Conservation (phyloP, 2,113 vertebrate species). For the Monopterus albus region DNA sequence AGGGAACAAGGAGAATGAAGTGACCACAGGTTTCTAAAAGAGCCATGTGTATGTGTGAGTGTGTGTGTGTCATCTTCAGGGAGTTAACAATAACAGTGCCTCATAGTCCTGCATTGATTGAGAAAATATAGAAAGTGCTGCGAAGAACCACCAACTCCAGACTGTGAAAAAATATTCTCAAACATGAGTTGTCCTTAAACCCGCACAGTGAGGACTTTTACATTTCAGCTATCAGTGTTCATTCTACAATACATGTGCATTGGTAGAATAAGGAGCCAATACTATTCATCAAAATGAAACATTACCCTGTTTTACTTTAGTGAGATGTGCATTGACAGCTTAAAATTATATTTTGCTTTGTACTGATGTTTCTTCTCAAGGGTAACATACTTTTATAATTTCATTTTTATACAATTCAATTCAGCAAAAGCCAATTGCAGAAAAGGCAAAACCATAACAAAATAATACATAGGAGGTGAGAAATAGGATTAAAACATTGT, state of each 20-base stretch:
- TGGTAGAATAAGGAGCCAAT: neutral
- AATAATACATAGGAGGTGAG: no score
- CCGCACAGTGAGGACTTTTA: neutral
- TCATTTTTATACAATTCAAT: no score
- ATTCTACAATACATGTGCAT: neutral
- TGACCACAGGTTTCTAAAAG: conserved; percentile 27
- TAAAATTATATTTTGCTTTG: no score
- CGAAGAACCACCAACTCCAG: neutral
- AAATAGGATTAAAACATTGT: no score
- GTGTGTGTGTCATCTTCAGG: conserved; percentile 7
- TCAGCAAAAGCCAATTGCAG: no score
- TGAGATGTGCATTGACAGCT: no score
- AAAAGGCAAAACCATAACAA: no score
- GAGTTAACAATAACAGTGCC: neutral
- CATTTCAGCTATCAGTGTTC: neutral
- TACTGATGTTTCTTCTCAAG: no score
- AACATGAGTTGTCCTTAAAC: neutral
- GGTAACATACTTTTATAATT: no score
- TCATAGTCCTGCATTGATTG: conserved; percentile 15
- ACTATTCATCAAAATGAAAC: no score
- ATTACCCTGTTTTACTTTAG: no score
- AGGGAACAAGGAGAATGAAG: conserved; percentile 23
- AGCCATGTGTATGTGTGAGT: neutral
- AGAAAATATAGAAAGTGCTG: conserved; percentile 3
- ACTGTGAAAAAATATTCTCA: conserved; percentile 4